phyloP scores from a whole-genome alignment of 2,888 invertebrate genomes.

The Drosophila villosipedis region DNA sequence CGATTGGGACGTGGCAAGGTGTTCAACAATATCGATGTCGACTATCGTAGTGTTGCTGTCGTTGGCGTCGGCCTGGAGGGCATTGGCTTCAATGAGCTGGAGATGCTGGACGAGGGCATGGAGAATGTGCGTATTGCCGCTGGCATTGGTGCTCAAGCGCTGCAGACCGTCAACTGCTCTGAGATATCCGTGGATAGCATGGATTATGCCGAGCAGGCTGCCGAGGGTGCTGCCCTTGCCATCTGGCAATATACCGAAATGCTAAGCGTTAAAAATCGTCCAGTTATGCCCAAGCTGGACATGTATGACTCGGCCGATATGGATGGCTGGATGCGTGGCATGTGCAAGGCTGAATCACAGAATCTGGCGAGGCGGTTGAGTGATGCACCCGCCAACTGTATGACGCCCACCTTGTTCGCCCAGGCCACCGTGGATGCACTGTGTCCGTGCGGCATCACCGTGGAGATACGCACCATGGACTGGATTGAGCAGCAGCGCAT shows the following conservation, averaged over 20 bases:
- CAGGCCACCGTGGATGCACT: constrained; percentile 88
- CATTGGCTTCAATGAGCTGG: constrained; percentile 88
- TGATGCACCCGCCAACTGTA: constrained; percentile 90
- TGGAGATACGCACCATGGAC: constrained; percentile 86
- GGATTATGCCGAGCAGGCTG: constrained; percentile 88
- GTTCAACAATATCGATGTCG: constrained; percentile 87
- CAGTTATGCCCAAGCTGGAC: constrained; percentile 85
- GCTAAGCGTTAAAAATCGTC: constrained; percentile 85
- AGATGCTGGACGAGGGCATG: constrained; percentile 89
- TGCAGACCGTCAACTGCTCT: constrained; percentile 85
- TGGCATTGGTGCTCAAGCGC: constrained; percentile 86
- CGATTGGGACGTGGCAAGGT: constrained; percentile 83
- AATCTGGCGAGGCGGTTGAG: constrained; percentile 90
- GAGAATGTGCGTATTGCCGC: constrained; percentile 90
- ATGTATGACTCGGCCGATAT: constrained; percentile 86
- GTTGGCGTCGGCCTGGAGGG: constrained; percentile 89
- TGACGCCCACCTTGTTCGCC: constrained; percentile 91
- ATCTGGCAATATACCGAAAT: constrained; percentile 88
- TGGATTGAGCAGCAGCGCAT: constrained; percentile 87
- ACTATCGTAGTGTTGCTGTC: constrained; percentile 88
- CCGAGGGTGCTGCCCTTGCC: constrained; percentile 88
- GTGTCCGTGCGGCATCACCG: constrained; percentile 87
- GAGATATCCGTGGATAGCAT: constrained; percentile 87
- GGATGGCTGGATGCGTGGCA: constrained; percentile 88
- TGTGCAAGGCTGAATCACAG: constrained; percentile 90